phyloP scores from a whole-genome alignment of 2,113 vertebrate species.

The Dryoscopus gambensis region DNA sequence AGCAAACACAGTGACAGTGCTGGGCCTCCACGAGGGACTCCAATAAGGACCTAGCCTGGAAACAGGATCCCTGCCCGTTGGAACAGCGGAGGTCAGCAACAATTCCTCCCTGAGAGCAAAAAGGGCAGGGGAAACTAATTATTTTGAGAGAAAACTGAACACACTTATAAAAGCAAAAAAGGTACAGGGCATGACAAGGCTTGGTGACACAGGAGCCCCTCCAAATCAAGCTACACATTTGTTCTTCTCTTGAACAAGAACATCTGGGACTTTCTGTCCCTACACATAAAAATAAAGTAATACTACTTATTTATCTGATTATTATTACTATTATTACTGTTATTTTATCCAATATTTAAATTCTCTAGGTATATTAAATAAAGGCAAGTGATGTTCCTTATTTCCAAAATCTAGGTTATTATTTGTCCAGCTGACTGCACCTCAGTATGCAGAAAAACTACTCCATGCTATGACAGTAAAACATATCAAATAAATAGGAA shows the following conservation, averaged over 20 bases:
- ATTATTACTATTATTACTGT: neutral
- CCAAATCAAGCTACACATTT: neutral
- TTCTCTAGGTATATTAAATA: neutral
- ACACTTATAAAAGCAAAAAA: neutral
- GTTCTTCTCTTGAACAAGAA: neutral
- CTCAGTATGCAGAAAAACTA: neutral
- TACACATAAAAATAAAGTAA: neutral
- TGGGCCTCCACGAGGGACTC: neutral
- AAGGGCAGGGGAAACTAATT: neutral
- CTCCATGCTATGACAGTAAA: neutral
- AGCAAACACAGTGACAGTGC: neutral
- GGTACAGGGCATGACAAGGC: neutral
- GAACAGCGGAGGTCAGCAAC: fast-evolving
- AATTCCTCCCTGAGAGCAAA: neutral
- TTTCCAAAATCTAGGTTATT: neutral
- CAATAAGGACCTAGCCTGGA: neutral
- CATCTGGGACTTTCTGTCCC: neutral
- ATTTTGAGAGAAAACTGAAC: neutral
- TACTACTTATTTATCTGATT: neutral
- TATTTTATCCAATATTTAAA: neutral
- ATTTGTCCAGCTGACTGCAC: neutral
- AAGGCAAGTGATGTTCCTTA: neutral
- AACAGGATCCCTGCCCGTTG: neutral
- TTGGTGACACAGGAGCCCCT: neutral
- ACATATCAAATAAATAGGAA: neutral